phyloP scores from a whole-genome alignment of 2,113 vertebrate genomes.

The Hippocampus barbouri region DNA sequence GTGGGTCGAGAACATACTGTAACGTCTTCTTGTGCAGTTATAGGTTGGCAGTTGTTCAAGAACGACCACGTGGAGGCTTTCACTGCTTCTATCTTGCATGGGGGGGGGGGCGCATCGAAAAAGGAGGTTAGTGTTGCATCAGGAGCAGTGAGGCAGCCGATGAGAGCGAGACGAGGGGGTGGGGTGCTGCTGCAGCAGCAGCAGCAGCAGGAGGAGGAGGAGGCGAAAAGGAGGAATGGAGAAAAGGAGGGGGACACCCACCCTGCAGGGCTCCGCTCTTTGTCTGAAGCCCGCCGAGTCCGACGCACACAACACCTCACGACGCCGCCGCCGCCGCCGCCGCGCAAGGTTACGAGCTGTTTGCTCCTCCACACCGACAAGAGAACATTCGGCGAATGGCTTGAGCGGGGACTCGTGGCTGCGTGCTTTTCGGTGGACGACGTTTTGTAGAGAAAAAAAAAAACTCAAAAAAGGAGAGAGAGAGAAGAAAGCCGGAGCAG shows the following conservation, averaged over 20 bases:
- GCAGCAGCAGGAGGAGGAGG: conserved; percentile 23
- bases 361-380: neutral
- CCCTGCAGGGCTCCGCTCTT: conserved; percentile 57
- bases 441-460: neutral
- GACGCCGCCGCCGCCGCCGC: neutral
- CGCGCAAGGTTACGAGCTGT: neutral
- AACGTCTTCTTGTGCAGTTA: no score
- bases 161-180: conserved; percentile 39
- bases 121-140: conserved; percentile 40
- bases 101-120: neutral
- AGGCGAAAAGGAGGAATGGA: conserved; percentile 33
- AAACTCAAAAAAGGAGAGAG: neutral
- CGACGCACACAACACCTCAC: conserved; percentile 26
- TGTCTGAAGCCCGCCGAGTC: conserved; percentile 60
- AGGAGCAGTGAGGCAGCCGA: conserved; percentile 48
- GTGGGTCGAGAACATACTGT: neutral
- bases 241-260: conserved; percentile 34
- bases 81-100: neutral
- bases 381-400: conserved; percentile 35
- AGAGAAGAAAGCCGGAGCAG: neutral
- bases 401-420: conserved; percentile 21
- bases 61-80: neutral
- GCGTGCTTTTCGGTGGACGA: neutral
- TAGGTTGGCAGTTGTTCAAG: neutral
- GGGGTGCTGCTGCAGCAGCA: conserved; percentile 28